phyloP scores from a whole-genome alignment of 2,113 vertebrate species.

The Hippocampus zosterae region DNA sequence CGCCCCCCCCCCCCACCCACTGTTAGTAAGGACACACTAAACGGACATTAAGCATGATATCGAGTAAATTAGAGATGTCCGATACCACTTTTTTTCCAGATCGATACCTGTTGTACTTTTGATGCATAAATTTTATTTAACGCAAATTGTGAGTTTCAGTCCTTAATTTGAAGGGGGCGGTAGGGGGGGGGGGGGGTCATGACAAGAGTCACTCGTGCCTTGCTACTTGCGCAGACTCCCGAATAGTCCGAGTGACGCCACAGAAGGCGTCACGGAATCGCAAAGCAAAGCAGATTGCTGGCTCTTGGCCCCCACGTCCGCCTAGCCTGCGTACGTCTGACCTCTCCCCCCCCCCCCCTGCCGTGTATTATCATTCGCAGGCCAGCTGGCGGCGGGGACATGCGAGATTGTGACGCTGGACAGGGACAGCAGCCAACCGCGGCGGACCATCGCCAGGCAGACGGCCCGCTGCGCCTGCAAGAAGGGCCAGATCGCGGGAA shows the following conservation, averaged over 20 bases:
- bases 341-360: slow-evolving; percentile 57
- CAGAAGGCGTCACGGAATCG: slow-evolving; percentile 1
- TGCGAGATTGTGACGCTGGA: slow-evolving; percentile 97
- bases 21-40: no score
- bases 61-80: no score
- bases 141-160: no score
- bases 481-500: slow-evolving; percentile 98
- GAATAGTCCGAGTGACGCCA: not conserved
- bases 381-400: slow-evolving; percentile 96
- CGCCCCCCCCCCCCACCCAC: no score
- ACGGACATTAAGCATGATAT: no score
- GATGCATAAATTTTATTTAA: no score
- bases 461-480: slow-evolving; percentile 98
- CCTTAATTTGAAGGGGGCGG: no score
- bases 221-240: not conserved
- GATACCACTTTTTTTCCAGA: no score
- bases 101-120: no score
- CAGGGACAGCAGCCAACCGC: slow-evolving; percentile 95
- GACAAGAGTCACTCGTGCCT: not conserved
- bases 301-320: slow-evolving; percentile 33
- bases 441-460: slow-evolving; percentile 96
- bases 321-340: slow-evolving; percentile 38
- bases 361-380: slow-evolving; percentile 75
- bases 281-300: slow-evolving; percentile 12
- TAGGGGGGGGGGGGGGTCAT: no score